phyloP scores from a whole-genome alignment of 2,113 vertebrate genomes.

The Centropus bengalensis region DNA sequence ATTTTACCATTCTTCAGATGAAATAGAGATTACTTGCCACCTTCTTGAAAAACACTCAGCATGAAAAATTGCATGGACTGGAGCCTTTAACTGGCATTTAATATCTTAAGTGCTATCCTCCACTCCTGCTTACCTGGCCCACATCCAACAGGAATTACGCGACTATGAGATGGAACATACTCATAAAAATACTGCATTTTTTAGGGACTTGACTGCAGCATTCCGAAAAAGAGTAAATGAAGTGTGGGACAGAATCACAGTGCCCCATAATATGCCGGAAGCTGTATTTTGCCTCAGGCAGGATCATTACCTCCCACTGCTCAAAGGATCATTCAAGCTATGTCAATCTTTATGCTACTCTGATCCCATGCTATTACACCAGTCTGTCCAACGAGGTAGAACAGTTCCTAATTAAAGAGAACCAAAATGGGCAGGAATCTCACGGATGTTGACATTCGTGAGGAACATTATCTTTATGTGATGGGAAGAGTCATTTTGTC shows the following conservation, averaged over 20 bases:
- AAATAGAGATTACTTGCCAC: not conserved
- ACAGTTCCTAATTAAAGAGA: constrained; percentile 33
- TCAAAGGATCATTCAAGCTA: constrained; percentile 37
- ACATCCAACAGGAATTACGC: not conserved
- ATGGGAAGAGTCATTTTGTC: not conserved
- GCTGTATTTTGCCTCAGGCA: not conserved
- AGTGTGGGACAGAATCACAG: not conserved
- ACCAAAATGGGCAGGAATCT: constrained; percentile 15
- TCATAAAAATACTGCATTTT: constrained; percentile 3
- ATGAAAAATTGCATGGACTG: not conserved
- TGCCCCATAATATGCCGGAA: not conserved
- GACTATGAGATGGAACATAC: not conserved
- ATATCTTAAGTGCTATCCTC: not conserved
- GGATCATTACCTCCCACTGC: constrained; percentile 38
- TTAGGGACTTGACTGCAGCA: not conserved
- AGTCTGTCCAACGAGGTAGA: constrained; percentile 33
- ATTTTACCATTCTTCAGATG: not conserved
- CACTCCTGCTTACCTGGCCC: not conserved
- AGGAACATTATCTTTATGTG: not conserved
- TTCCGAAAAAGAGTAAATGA: not conserved
- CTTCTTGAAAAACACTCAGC: not conserved
- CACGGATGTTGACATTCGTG: not conserved
- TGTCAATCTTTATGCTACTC: constrained; percentile 27
- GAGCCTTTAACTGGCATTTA: not conserved
- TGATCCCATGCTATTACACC: constrained; percentile 33